A percentile compares a stretch with the other conserved stretches of the same genome.
Evolutionary conservation across 1,140 invertebrate genomes (phyloP).

Genomic region (Diorhabda carinulata): DNA sequence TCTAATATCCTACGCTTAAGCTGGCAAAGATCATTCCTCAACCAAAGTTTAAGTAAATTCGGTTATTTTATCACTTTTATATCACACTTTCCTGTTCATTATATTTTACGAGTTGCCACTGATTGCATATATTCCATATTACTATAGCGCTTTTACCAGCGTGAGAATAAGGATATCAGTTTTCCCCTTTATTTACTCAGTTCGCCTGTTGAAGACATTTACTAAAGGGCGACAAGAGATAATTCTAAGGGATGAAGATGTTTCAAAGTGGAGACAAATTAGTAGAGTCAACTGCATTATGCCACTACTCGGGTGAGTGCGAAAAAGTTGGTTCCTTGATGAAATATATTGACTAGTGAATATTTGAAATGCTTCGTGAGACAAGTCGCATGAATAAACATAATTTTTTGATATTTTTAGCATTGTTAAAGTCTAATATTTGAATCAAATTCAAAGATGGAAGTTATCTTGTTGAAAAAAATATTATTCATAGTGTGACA

Average conservation of each 20-base stretch:
- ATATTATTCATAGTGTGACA: too few species aligned
- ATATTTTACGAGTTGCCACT: not conserved
- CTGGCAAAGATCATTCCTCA: not conserved
- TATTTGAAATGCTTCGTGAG: not conserved
- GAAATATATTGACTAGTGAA: not conserved
- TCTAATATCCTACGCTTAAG: too few species aligned
- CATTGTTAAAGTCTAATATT: not conserved
- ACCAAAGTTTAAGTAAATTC: not conserved
- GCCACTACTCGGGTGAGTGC: not conserved
- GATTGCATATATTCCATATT: conserved; percentile 2
- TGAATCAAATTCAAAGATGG: too few species aligned
- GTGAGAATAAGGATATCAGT: not conserved
- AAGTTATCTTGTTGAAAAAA: too few species aligned
- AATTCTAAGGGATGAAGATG: not conserved
- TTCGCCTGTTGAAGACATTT: conserved; percentile 2
- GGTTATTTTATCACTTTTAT: not conserved
- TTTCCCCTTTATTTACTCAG: not conserved
- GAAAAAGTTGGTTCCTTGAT: not conserved
- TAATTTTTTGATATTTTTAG: not conserved
- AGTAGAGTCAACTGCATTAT: conserved; percentile 2
- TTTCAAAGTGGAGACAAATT: conserved; percentile 2
- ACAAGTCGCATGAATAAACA: not conserved
- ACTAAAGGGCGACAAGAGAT: conserved; percentile 1
- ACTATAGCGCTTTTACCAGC: not conserved
- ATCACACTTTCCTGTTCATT: not conserved